Evolutionary conservation across 64 coral and sea anemone species (phyloP).

Genomic region (Acropora tenuis): DNA sequence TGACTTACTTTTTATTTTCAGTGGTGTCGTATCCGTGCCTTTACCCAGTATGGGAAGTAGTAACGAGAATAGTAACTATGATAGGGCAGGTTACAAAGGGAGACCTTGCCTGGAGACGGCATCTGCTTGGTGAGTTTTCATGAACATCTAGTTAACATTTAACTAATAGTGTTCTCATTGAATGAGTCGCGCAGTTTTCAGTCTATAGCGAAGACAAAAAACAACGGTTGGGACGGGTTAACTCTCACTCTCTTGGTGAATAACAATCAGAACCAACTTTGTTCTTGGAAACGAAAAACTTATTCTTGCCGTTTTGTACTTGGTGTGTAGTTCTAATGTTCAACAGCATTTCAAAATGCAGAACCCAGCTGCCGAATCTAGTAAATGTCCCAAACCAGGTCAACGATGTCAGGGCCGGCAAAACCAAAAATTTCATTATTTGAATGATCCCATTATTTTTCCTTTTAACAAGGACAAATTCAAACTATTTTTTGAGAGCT

Average conservation of each 20-base stretch:
- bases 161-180: neutral
- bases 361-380: too few relatives aligned
- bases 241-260: neutral
- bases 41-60: neutral
- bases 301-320: too few relatives aligned
- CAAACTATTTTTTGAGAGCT: too few relatives aligned
- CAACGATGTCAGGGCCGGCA: too few relatives aligned
- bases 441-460: too few relatives aligned
- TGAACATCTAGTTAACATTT: neutral
- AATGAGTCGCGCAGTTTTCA: too few relatives aligned
- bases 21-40: neutral
- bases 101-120: neutral
- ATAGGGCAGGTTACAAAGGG: conserved; percentile 40
- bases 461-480: too few relatives aligned
- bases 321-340: too few relatives aligned
- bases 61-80: neutral
- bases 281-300: too few relatives aligned
- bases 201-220: neutral
- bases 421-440: too few relatives aligned
- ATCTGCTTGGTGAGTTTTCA: neutral
- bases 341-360: too few relatives aligned
- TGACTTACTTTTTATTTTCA: neutral
- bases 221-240: neutral
- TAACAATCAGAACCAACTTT: neutral
- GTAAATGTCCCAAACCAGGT: too few relatives aligned